Evolutionary conservation across 2,888 invertebrate species (phyloP), one percentile per base, ranked within the genome.

Genomic region (Fragum sueziense): DNA sequence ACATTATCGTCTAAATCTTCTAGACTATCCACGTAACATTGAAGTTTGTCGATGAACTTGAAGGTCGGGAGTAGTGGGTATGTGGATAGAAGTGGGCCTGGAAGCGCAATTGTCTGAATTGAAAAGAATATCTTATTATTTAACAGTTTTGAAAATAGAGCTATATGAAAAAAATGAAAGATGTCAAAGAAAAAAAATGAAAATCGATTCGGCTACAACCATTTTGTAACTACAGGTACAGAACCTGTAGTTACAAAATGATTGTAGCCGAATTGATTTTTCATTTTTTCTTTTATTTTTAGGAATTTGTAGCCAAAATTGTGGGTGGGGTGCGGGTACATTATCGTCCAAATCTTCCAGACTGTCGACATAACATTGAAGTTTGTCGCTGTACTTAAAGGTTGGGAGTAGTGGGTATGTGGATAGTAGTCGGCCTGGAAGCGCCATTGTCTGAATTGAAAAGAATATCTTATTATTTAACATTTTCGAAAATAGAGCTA

Each of bases 311-410:
- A n/a, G n/a, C n/a, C n/a, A n/a, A n/a, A n/a, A n/a, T n/a, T n/a
- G 84, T n/a, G 85, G 86, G 11, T 75, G 74, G 4, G 87, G 87
- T n/a, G 72, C 71, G 6, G 87, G 86, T 20, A 87, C 74, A n/a
- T 69, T 62, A 6, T 73, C 51, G 52, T 85, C 84, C 9, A 85
- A 70, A 22, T 65, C 68, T 1, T 81, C 80, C 2, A 86, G 71
- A 25, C 79, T 80, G 76, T 87, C 87, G 11, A 85, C 86, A 62
- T 80, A 87, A 69, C 86, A 86, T 59, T 87, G 79, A 2, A 85
- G 82, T 57, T 72, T 80, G 14, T 80, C 80, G 29, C 80, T 77
- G 67, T 75, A 79, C 62, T 81, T 61, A 69, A 87, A 87, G 1
- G 81, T 61, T 0, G 84, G 84, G 22, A 87, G 59, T 33, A 87